Conservation (phyloP, 2,888 invertebrate species). For the Harpagoxenus sublaevis region DNA sequence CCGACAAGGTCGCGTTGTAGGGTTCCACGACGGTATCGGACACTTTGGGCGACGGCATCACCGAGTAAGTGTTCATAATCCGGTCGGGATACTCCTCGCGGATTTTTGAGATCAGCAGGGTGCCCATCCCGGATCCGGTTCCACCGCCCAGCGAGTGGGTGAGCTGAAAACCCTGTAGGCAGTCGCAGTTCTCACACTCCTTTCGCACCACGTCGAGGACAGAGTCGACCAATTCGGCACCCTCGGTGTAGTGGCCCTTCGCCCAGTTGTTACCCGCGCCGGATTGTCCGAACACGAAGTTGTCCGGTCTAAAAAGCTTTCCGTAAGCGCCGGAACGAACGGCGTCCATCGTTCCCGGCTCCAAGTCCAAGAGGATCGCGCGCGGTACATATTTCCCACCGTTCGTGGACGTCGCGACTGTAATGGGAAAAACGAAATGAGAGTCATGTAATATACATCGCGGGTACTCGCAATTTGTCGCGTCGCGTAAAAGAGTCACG, state of each 20-base stretch:
- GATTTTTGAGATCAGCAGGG: slow-evolving; percentile 95
- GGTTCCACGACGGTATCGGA: slow-evolving; percentile 98
- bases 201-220: slow-evolving; percentile 94
- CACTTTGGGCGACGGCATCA: slow-evolving; percentile 94
- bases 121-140: slow-evolving; percentile 93
- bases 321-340: slow-evolving; percentile 90
- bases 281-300: slow-evolving; percentile 88
- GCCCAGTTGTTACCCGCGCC: slow-evolving; percentile 88
- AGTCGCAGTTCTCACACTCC: slow-evolving; percentile 97
- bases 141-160: slow-evolving; percentile 94
- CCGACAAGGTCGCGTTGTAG: slow-evolving; percentile 96
- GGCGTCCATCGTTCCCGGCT: slow-evolving; percentile 91
- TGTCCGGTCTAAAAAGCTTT: slow-evolving; percentile 90
- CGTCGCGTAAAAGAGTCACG: too few relatives aligned
- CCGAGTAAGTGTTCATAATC: slow-evolving; percentile 91
- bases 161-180: slow-evolving; percentile 94
- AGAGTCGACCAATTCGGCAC: slow-evolving; percentile 94
- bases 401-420: slow-evolving; percentile 89
- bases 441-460: neutral
- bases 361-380: slow-evolving; percentile 89
- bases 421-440: slow-evolving; percentile 52
- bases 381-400: slow-evolving; percentile 90
- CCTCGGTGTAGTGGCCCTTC: slow-evolving; percentile 97
- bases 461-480: too few relatives aligned
- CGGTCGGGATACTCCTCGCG: slow-evolving; percentile 96